These are phyloP conservation scores for Sarcophaga peregrina DNA, from an alignment of 1,140 invertebrate genomes.

Conservation along the genomic window DNA sequence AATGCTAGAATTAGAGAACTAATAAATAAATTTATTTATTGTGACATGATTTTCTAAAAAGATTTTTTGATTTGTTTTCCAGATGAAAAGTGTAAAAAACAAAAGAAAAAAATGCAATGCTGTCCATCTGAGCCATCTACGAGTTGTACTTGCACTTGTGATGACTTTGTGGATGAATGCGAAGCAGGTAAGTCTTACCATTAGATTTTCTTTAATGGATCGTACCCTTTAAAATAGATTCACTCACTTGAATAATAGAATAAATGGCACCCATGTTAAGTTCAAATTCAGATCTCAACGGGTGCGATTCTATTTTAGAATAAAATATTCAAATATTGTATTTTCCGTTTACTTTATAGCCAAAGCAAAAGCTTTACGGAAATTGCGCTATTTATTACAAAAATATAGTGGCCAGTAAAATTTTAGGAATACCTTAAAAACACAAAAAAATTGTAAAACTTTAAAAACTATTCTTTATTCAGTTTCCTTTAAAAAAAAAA, in stretches of 20 bases:
- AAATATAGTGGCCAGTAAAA: constrained; percentile 53
- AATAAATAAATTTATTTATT: background rate
- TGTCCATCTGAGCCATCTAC: constrained; percentile 15
- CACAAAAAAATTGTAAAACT: constrained; percentile 23
- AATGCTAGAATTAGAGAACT: too few relatives aligned
- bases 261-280: background rate
- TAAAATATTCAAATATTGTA: constrained; percentile 18
- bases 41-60: too few relatives aligned
- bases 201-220: constrained; percentile 32
- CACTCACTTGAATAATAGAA: too few relatives aligned
- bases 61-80: too few relatives aligned
- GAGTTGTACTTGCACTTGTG: constrained; percentile 43
- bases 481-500: background rate
- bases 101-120: constrained; percentile 31
- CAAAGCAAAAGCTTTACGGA: constrained; percentile 54
- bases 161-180: constrained; percentile 45
- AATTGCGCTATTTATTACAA: constrained; percentile 58
- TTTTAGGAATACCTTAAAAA: background rate
- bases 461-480: background rate
- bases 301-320: constrained; percentile 43
- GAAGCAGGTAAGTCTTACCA: constrained; percentile 41
- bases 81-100: constrained; percentile 40
- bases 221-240: constrained; percentile 46
- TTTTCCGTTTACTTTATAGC: constrained; percentile 49
- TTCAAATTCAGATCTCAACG: constrained; percentile 15